Base-by-base conservation (phyloP, 2,888 invertebrate genomes). In the Drosophila merina region DNA sequence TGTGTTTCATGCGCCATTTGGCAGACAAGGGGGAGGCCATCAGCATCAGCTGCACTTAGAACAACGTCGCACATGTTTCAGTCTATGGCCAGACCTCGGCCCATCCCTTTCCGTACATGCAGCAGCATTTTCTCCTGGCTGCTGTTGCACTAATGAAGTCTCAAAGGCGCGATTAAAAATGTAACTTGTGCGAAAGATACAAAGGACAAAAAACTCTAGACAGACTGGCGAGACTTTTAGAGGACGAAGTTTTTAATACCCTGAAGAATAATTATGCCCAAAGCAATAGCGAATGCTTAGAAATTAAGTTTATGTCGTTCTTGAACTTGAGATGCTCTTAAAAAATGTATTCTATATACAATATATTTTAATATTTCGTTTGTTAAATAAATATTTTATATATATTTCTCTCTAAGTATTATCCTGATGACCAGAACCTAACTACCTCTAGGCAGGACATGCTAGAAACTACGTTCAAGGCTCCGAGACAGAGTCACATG, bases 111-210 rank as follows among this genome's bases (percentile, higher is more conserved):
- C 40, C 28, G 33, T 54, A 40, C 49, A 54, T 50, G 57, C 54
- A 36, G 57, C 54, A 36, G 62, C 47, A 54, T 49, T 60, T 40
- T 73, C 75, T 51, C 60, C 54, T 58, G 57, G 48, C 60, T 60
- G 26, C 58, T 40, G 72, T 71, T 66, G 71, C 83, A 79, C 84
- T 87, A 85, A 85, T 85, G 88, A 85, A 87, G 85, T 85, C 85
- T 85, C 85, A 88, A 85, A 85, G 84, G 84, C 84, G 84, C 84
- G 84, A 87, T 85, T 85, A 87, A 82, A 87, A 85, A 78, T 83
- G 86, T 79, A 87, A 87, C 88, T 85, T 87, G 72, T 73, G 85
- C 79, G 69, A 54, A 73, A 77, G 75, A 85, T 74, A 76, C 74
- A 84, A 77, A 10, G 44, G 8, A 10, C 14, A 44, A 78, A 76